A percentile compares a stretch with the other conserved stretches of the same genome.
Evolutionary conservation across 1,140 invertebrate species (phyloP).

Genomic region (Drosophila trapezifrons): DNA sequence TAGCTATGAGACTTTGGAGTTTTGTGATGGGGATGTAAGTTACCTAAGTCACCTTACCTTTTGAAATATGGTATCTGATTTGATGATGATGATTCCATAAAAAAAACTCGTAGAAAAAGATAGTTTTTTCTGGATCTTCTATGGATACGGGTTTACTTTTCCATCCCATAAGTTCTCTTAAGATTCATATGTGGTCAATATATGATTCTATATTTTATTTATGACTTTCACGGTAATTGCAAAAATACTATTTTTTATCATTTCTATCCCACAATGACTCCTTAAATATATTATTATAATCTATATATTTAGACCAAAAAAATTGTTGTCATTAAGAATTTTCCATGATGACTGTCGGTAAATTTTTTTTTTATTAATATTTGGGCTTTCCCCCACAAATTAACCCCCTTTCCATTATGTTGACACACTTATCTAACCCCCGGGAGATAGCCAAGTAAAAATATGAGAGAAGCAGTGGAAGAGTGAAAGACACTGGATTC

Average conservation of each 20-base stretch:
- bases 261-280: background rate
- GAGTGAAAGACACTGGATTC: conserved; percentile 33
- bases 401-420: conserved; percentile 30
- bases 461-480: conserved; percentile 3
- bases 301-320: background rate
- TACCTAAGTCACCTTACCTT: background rate
- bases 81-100: no score
- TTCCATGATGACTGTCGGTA: conserved; percentile 64
- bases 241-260: no score
- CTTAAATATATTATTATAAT: no score
- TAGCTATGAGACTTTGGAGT: background rate
- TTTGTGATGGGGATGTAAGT: conserved; percentile 3
- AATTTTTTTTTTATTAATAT: conserved; percentile 13
- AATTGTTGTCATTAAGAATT: conserved; percentile 53
- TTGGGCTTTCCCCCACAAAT: conserved; percentile 34
- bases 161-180: background rate
- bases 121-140: background rate
- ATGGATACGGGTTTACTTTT: no score
- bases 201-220: background rate
- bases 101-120: background rate
- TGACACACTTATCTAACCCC: conserved; percentile 43
- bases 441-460: conserved; percentile 25
- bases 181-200: background rate
- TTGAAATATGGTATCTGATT: background rate
- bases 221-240: background rate